Percentiles rank a stretch among this genome's conserved stretches.
These are phyloP conservation scores for Marisa cornuarietis DNA, from an alignment of 1,140 invertebrate species.

Conservation along the genomic window DNA sequence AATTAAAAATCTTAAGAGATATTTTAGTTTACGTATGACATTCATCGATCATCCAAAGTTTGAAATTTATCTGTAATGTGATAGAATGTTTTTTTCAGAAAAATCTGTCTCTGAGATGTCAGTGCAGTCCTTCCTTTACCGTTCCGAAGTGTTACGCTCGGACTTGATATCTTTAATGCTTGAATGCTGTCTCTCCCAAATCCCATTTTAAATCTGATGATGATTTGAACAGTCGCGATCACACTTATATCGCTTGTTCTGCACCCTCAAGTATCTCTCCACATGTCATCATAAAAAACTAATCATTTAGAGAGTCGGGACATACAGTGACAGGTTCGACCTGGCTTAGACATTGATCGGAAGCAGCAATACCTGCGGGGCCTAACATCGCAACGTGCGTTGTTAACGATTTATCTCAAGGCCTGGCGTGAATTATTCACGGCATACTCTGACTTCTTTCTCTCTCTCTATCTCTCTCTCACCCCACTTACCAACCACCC, in stretches of 20 bases:
- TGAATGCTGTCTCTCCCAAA: neutral
- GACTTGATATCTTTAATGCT: neutral
- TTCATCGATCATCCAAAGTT: neutral
- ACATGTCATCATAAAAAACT: too few relatives aligned
- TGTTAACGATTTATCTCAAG: neutral
- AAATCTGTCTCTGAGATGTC: neutral
- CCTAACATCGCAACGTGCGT: too few relatives aligned
- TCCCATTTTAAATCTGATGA: too few relatives aligned
- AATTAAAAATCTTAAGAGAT: neutral
- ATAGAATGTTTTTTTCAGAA: neutral
- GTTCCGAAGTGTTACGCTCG: too few relatives aligned
- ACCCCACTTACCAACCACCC: neutral
- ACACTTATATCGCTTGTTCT: neutral
- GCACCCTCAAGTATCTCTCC: neutral
- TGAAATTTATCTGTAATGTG: neutral
- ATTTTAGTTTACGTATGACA: neutral
- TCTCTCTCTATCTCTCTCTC: constrained; percentile 10
- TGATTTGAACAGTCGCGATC: too few relatives aligned
- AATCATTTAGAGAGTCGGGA: too few relatives aligned
- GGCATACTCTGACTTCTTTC: neutral
- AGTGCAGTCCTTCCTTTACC: neutral
- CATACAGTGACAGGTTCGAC: too few relatives aligned
- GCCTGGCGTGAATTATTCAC: neutral
- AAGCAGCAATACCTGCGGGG: too few relatives aligned
- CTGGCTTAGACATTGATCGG: too few relatives aligned